Base-by-base conservation (phyloP, 2,113 vertebrate genomes). In the Mirounga angustirostris region DNA sequence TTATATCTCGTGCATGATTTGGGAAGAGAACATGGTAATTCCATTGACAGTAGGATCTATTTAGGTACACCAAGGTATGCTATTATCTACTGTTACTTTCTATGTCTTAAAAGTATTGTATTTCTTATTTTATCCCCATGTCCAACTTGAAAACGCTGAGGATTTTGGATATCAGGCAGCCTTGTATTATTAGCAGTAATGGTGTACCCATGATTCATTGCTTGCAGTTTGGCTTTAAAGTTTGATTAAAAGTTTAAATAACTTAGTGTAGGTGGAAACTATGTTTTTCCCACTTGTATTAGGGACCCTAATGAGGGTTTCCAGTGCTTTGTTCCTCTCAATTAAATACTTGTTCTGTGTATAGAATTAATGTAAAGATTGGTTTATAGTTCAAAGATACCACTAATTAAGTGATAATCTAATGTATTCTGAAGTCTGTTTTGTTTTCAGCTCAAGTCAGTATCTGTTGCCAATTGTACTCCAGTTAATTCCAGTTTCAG, bases 351-450 rank as follows among this genome's bases (percentile, higher is more conserved):
- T 98, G 78, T 22, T 93, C 82, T 67, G 81, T 97, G 10, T 59
- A n/a, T 84, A 84, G 13, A 98, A 98, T 97, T 98, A 97, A 58
- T 96, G 84, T 90, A 96, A 98, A 87, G 16, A 95, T 97, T 96
- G 94, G 90, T 96, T 97, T 98, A 95, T 97, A 89, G 36, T 97
- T 98, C 22, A 40, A 87, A 98, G 97, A 97, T 95, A 63, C 36
- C n/a, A 24, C 87, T 98, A 98, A 98, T 98, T 98, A 98, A 98
- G 86, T 96, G 97, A 97, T 98, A 98, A 85, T 67, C 46, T 98
- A 98, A 97, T 97, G 93, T 88, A 85, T 97, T 98, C 91, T 96
- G 89, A 97, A 98, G 96, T 83, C 16, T 96, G 33, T 97, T 98
- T 96, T 98, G 80, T 96, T 98, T 98, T 83, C 80, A 95, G 50